Evolutionary conservation across 1,140 invertebrate genomes (phyloP).

Genomic region (Apis mellifera): Amel_HAv3.1 CM009931.2:3323001-3323500

Average conservation of each 20-base stretch:
- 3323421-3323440: too few relatives aligned
- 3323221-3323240: conserved; percentile 32
- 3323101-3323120: conserved; percentile 1
- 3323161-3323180: background rate
- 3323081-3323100: background rate
- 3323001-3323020: too few relatives aligned
- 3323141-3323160: background rate
- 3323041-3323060: background rate
- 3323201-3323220: conserved; percentile 27
- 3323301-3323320: conserved; percentile 14
- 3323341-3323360: too few relatives aligned
- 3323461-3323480: too few relatives aligned
- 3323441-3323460: too few relatives aligned
- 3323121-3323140: background rate
- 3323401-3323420: too few relatives aligned
- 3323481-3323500: too few relatives aligned
- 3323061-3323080: background rate
- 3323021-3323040: background rate
- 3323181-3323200: background rate
- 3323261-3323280: conserved; percentile 64
- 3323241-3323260: conserved; percentile 50
- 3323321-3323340: too few relatives aligned
- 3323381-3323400: too few relatives aligned
- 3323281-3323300: conserved; percentile 37
- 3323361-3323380: too few relatives aligned